Conservation (phyloP, 2,113 vertebrate genomes). For the Nasalis larvatus region DNA sequence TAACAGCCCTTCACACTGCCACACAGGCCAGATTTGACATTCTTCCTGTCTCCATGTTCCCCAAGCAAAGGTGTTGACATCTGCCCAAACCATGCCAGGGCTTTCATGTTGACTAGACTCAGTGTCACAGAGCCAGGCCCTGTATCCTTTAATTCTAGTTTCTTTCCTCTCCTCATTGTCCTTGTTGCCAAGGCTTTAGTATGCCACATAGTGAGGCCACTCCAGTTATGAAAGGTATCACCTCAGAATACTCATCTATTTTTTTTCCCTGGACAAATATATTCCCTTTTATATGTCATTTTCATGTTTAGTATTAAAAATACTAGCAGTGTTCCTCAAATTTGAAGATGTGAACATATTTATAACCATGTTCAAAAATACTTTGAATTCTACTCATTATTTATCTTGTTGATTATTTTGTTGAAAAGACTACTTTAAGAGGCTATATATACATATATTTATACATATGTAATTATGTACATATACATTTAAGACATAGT, state of each 20-base stretch:
- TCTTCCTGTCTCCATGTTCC: neutral
- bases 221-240: neutral
- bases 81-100: neutral
- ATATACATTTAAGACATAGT: neutral
- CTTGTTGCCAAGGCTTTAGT: neutral
- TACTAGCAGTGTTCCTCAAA: neutral
- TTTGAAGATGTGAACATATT: neutral
- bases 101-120: neutral
- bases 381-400: neutral
- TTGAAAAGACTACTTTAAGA: conserved; percentile 16
- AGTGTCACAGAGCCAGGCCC: neutral
- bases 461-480: neutral
- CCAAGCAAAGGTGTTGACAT: neutral
- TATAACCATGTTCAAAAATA: neutral
- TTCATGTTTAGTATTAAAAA: conserved; percentile 17
- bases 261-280: neutral
- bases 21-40: neutral
- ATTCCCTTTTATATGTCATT: neutral
- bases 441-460: neutral
- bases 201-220: neutral
- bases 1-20: neutral
- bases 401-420: neutral
- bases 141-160: neutral
- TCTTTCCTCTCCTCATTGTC: neutral
- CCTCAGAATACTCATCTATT: neutral